A percentile compares a stretch with the other conserved stretches of the same genome.
Conservation (phyloP, 2,113 vertebrate species). For the Dinomys branickii region DNA sequence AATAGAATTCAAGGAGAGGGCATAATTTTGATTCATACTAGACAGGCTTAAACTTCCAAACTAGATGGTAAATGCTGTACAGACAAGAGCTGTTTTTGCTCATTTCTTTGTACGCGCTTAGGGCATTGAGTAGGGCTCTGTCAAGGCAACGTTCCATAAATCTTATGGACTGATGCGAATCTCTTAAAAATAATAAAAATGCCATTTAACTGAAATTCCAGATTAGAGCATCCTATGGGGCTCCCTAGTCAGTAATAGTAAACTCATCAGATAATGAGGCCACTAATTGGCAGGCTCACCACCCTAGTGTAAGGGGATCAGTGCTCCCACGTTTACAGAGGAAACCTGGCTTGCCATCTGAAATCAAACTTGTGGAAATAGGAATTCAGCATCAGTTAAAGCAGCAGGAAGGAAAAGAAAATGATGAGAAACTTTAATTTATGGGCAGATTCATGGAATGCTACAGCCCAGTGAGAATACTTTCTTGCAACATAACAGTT, state of each 20-base stretch:
- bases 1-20: constrained; percentile 56
- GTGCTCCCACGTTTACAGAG: constrained; percentile 19
- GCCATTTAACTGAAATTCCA: constrained; percentile 32
- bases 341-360: constrained; percentile 22
- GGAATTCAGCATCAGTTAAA: background rate
- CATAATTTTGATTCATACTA: constrained; percentile 49
- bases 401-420: background rate
- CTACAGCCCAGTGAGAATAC: background rate
- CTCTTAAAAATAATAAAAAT: constrained; percentile 70
- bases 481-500: background rate
- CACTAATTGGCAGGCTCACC: background rate
- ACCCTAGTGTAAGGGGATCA: background rate
- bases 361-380: background rate
- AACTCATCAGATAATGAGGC: constrained; percentile 59
- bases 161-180: constrained; percentile 43
- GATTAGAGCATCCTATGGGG: constrained; percentile 12
- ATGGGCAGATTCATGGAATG: background rate
- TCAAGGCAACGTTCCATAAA: background rate
- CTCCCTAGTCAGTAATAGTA: constrained; percentile 49
- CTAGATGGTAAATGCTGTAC: background rate
- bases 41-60: constrained; percentile 23
- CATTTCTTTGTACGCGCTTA: background rate
- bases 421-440: background rate
- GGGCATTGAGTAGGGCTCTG: background rate
- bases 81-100: background rate